Conservation (phyloP, 2,113 vertebrate genomes). For the Syrmaticus mikado region DNA sequence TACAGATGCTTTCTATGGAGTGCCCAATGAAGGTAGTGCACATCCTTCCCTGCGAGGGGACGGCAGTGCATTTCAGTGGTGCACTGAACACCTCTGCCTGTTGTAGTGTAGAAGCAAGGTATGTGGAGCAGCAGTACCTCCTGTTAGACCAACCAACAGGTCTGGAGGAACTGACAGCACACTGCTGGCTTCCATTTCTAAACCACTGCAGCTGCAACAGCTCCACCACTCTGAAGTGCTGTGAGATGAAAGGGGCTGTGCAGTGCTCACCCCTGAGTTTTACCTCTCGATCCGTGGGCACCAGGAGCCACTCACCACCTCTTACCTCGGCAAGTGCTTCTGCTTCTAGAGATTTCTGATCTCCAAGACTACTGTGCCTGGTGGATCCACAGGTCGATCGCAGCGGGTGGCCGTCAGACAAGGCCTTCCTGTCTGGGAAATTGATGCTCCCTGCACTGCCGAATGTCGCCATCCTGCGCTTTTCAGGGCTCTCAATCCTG, state of each 20-base stretch:
- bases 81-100: not conserved
- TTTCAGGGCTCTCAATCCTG: constrained; percentile 94
- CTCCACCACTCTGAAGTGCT: not conserved
- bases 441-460: constrained; percentile 97
- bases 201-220: not conserved
- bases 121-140: not conserved
- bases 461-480: constrained; percentile 93
- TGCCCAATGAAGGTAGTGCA: not conserved
- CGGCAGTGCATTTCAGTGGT: not conserved
- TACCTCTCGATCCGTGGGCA: not conserved
- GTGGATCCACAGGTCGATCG: constrained; percentile 89
- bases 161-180: not conserved
- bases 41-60: not conserved
- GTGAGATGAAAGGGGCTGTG: not conserved
- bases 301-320: constrained; percentile 18
- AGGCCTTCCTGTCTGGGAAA: constrained; percentile 90
- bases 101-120: not conserved
- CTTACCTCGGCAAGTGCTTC: constrained; percentile 95
- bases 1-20: not conserved
- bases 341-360: constrained; percentile 95
- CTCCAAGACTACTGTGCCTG: constrained; percentile 96
- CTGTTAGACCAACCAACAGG: rapidly evolving
- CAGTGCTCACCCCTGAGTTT: not conserved
- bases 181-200: not conserved
- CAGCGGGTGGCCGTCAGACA: constrained; percentile 89